Base-by-base conservation (phyloP, 2,797 vertebrate genomes). In the Melanotaenia boesemani region DNA sequence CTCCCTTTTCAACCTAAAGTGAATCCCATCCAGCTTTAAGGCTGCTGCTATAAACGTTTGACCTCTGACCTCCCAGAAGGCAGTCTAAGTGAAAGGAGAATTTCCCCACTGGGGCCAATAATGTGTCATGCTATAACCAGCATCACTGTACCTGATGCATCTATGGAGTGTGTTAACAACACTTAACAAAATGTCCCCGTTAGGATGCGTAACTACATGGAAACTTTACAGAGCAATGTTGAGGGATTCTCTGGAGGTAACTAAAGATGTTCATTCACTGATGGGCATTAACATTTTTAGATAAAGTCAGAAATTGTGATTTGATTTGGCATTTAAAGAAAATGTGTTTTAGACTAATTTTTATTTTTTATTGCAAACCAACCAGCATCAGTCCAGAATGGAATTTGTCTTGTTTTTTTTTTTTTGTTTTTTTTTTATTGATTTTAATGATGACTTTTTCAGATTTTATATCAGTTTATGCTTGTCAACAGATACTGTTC, bases 91-190 rank as follows among this genome's bases (percentile, higher is more conserved):
- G 89, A 84, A 87, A 84, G 72, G 76, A 89, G 76, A 89, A 92
- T 92, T 81, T 85, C 59, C 76, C 91, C 90, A 81, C 70, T 63
- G 92, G 90, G 90, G 81, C 82, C 82, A 89, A 83, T 91, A 90
- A 88, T 76, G 79, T 85, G 81, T 82, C 88, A 71, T 75, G 79
- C 80, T 88, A 74, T 67, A 82, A 89, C 77, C 44, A 77, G 65
- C 82, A 69, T 78, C 76, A 68, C 80, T 76, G 76, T 80, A 82
- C 32, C 41, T 87, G 84, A 82, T 62, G 63, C 72, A 58, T 83
- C 70, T 63, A 34, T 37, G 0, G 39, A 71, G 59, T 6, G 63
- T 15, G 34, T 62, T 66, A 64, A 77, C 77, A 54, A 70, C 59
- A 28, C 67, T 39, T 39, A 30, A 62, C 30, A 74, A 39, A 46